Percentiles rank a stretch among this genome's conserved stretches.
These are phyloP conservation scores for Amyelois transitella DNA, from an alignment of 1,140 invertebrate genomes.

Conservation along the genomic window DNA sequence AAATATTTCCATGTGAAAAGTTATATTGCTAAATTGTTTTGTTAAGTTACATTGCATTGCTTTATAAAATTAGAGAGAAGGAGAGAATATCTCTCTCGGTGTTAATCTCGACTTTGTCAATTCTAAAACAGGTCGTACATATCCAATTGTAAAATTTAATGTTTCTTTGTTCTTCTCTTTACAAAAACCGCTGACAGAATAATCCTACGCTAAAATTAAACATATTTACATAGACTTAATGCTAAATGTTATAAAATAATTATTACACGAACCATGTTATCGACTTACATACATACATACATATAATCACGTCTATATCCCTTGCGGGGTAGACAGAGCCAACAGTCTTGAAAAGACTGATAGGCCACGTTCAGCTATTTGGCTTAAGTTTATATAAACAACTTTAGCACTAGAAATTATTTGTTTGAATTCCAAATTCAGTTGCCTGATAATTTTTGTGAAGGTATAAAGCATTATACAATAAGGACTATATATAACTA, in stretches of 20 bases:
- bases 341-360: too few species aligned
- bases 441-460: not conserved
- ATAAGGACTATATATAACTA: too few species aligned
- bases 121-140: not conserved
- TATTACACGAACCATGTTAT: not conserved
- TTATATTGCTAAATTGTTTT: too few species aligned
- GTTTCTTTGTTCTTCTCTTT: not conserved
- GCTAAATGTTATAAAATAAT: not conserved
- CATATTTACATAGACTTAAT: slow-evolving; percentile 4
- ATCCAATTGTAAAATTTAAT: not conserved
- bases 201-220: not conserved
- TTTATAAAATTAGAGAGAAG: too few species aligned
- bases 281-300: not conserved
- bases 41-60: too few species aligned
- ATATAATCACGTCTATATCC: not conserved
- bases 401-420: not conserved
- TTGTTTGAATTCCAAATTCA: not conserved
- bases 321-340: too few species aligned
- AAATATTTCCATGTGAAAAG: too few species aligned
- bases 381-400: not conserved
- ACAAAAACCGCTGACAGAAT: not conserved
- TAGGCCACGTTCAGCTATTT: too few species aligned
- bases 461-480: not conserved
- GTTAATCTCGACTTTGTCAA: too few species aligned
- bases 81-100: too few species aligned